Percentiles rank a stretch among this genome's conserved stretches.
Evolutionary conservation across 1,140 invertebrate genomes (phyloP).

Genomic region (Periplaneta americana): DNA sequence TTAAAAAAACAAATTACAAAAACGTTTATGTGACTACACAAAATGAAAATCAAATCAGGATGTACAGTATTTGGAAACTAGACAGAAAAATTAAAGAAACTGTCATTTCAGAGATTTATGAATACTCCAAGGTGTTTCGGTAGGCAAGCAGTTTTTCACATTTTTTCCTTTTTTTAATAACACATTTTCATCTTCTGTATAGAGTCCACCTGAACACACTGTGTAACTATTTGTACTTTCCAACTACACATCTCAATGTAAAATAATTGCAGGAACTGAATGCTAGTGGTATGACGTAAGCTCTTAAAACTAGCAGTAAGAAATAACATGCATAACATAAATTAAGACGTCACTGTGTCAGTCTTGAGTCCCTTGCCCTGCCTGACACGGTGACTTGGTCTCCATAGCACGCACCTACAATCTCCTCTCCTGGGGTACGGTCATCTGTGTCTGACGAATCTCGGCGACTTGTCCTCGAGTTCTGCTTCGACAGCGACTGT

Average conservation of each 20-base stretch:
- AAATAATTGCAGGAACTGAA: no score
- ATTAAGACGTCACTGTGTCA: neutral
- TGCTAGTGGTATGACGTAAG: no score
- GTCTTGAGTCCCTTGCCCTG: neutral
- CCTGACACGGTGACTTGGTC: neutral
- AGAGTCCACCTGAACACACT: no score
- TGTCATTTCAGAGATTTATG: neutral
- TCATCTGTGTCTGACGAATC: conserved; percentile 1
- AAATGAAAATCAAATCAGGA: no score
- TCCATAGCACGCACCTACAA: conserved; percentile 7
- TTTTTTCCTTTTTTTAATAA: no score
- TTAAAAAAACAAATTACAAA: no score
- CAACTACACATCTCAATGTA: no score
- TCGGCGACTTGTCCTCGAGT: conserved; percentile 2
- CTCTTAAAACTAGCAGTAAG: neutral
- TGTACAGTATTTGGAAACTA: neutral
- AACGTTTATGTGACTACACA: no score
- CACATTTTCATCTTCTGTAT: no score
- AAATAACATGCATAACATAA: neutral
- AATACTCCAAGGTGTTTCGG: no score
- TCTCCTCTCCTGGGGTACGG: conserved; percentile 2
- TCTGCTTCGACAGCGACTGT: conserved; percentile 2
- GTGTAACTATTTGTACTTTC: no score
- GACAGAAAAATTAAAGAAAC: neutral
- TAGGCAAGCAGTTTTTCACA: no score